These are phyloP conservation scores for Bombyx huttoni DNA, from an alignment of 2,888 invertebrate species.

Conservation along the genomic window DNA sequence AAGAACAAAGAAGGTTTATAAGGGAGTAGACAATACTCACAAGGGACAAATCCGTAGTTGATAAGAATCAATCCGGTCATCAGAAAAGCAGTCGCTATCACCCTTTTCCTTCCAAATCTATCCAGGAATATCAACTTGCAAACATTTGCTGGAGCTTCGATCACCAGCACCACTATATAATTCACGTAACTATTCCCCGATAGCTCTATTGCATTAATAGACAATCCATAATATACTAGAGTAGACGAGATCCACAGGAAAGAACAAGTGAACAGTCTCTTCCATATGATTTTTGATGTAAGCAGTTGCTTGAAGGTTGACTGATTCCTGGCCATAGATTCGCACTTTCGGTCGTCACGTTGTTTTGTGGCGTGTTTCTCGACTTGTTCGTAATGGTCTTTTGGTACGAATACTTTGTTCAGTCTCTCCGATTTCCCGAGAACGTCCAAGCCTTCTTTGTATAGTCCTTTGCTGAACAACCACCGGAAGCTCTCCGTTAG, in stretches of 20 bases:
- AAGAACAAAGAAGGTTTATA: too few species aligned
- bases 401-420: slow-evolving; percentile 67
- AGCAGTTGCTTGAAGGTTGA: slow-evolving; percentile 51
- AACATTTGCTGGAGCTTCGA: slow-evolving; percentile 84
- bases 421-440: slow-evolving; percentile 74
- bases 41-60: slow-evolving; percentile 74
- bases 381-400: slow-evolving; percentile 56
- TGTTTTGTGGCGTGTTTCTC: slow-evolving; percentile 56
- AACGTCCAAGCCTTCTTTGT: slow-evolving; percentile 76
- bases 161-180: slow-evolving; percentile 75
- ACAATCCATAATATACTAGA: slow-evolving; percentile 85
- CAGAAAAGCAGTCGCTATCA: slow-evolving; percentile 74
- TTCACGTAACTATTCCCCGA: slow-evolving; percentile 84
- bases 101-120: slow-evolving; percentile 75
- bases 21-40: slow-evolving; percentile 31
- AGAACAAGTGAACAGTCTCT: slow-evolving; percentile 76
- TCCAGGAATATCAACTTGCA: slow-evolving; percentile 76
- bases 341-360: slow-evolving; percentile 48
- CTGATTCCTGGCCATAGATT: slow-evolving; percentile 38
- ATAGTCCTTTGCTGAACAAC: slow-evolving; percentile 75
- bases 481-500: slow-evolving; percentile 59
- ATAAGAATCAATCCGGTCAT: slow-evolving; percentile 76
- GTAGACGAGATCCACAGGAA: slow-evolving; percentile 85
- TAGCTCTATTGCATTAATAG: slow-evolving; percentile 82
- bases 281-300: slow-evolving; percentile 66